These are phyloP conservation scores for Baccha elongata DNA, from an alignment of 2,888 invertebrate species.

Conservation along the genomic window DNA sequence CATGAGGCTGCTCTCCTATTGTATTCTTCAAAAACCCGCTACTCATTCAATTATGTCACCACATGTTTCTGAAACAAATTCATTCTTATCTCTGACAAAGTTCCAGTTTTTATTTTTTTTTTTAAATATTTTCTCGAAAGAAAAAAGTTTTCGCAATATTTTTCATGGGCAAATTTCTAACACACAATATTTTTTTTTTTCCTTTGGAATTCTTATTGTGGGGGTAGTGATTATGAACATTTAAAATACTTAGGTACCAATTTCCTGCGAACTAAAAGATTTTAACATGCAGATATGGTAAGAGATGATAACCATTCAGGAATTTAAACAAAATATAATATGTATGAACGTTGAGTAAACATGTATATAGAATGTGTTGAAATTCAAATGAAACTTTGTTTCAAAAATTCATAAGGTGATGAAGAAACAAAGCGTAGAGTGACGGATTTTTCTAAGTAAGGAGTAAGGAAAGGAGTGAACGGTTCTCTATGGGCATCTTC, in stretches of 20 bases:
- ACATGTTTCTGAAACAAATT: conserved; percentile 63
- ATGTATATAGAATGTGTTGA: no score
- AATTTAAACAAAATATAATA: no score
- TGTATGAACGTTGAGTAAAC: no score
- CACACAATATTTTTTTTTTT: conserved; percentile 48
- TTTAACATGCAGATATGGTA: not conserved
- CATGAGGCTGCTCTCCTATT: conserved; percentile 57
- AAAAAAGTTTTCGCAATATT: conserved; percentile 65
- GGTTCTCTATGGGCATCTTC: no score
- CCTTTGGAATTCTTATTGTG: conserved; percentile 42
- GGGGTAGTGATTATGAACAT: conserved; percentile 8
- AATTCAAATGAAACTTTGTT: no score
- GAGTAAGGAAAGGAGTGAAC: no score
- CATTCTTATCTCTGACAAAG: conserved; percentile 58
- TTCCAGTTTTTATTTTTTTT: conserved; percentile 55
- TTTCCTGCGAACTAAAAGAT: conserved; percentile 41
- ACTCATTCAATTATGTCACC: conserved; percentile 71
- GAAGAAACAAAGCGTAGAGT: no score
- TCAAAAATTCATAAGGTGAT: no score
- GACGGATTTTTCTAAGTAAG: no score
- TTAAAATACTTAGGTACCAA: conserved; percentile 14
- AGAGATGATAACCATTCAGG: conserved; percentile 6
- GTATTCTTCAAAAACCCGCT: conserved; percentile 43
- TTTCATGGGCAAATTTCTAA: conserved; percentile 72
- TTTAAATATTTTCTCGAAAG: conserved; percentile 29